phyloP scores from a whole-genome alignment of 2,888 invertebrate genomes.

The Habroteleia sp. region DNA sequence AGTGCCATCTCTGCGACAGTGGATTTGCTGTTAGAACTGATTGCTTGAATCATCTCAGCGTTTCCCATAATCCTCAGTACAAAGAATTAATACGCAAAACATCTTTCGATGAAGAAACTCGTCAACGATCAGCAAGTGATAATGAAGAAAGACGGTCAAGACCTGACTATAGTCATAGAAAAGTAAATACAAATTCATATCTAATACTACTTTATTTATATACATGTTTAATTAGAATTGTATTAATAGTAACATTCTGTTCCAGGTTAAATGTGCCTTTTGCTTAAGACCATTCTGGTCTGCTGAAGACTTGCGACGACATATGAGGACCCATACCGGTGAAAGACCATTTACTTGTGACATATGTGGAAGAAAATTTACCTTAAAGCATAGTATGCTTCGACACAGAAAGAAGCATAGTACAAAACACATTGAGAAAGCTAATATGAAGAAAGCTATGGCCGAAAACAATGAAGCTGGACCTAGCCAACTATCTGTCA shows the following conservation, averaged over 20 bases:
- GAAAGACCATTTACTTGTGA: constrained; percentile 96
- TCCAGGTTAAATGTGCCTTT: constrained; percentile 92
- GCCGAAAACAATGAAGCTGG: constrained; percentile 82
- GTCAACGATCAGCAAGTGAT: constrained; percentile 82
- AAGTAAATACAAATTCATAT: constrained; percentile 82
- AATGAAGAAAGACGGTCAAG: constrained; percentile 88
- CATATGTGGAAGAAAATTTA: constrained; percentile 93
- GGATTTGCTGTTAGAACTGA: constrained; percentile 90
- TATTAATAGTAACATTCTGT: constrained; percentile 1
- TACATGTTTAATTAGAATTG: no score
- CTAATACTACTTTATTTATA: background rate
- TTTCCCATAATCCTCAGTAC: constrained; percentile 89
- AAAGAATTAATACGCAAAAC: constrained; percentile 91
- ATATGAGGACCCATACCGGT: constrained; percentile 96
- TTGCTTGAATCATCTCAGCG: constrained; percentile 91
- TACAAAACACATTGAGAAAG: constrained; percentile 55
- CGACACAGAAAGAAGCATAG: constrained; percentile 94
- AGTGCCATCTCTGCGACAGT: constrained; percentile 95
- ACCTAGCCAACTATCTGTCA: constrained; percentile 73
- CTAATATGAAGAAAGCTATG: constrained; percentile 67
- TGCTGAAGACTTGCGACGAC: constrained; percentile 94
- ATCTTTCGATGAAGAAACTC: constrained; percentile 83
- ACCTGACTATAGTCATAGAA: constrained; percentile 92
- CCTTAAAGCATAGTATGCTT: constrained; percentile 96
- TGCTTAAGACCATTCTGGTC: constrained; percentile 97